phyloP scores from a whole-genome alignment of 2,113 vertebrate species.

The Xiphophorus couchianus region DNA sequence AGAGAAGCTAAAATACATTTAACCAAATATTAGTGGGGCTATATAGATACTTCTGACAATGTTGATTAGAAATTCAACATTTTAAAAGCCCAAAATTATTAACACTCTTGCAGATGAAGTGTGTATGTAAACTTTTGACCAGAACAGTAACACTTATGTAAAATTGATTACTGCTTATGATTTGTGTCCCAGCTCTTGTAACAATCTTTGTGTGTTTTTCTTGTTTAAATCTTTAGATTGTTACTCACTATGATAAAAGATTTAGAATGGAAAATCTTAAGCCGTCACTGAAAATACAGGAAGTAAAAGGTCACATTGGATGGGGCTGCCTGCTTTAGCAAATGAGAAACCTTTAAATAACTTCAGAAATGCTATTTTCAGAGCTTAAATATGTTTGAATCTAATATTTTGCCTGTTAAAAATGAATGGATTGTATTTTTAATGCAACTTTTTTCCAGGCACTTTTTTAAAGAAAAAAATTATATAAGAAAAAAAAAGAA shows the following conservation, averaged over 20 bases:
- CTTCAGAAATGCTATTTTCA: conserved; percentile 82
- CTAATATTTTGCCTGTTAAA: conserved; percentile 78
- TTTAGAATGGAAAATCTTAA: background rate
- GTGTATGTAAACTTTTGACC: background rate
- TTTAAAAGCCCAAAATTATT: background rate
- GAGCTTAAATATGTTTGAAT: conserved; percentile 72
- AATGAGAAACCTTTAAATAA: conserved; percentile 76
- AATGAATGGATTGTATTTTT: conserved; percentile 81
- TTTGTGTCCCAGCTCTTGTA: background rate
- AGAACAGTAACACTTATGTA: background rate
- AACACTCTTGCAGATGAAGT: background rate
- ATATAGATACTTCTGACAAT: background rate
- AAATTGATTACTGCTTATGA: background rate
- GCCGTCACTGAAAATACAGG: background rate
- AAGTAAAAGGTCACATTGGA: conserved; percentile 26
- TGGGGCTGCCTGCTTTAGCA: conserved; percentile 74
- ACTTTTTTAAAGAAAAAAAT: conserved; percentile 74
- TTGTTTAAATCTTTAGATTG: background rate
- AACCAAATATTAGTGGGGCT: background rate
- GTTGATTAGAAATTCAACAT: background rate
- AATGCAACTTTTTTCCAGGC: conserved; percentile 79
- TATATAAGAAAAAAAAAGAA: conserved; percentile 1
- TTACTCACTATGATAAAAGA: background rate
- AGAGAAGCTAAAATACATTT: background rate
- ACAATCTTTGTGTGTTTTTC: background rate